Conservation (phyloP, 2,113 vertebrate species). For the Rhagologus leucostigma region DNA sequence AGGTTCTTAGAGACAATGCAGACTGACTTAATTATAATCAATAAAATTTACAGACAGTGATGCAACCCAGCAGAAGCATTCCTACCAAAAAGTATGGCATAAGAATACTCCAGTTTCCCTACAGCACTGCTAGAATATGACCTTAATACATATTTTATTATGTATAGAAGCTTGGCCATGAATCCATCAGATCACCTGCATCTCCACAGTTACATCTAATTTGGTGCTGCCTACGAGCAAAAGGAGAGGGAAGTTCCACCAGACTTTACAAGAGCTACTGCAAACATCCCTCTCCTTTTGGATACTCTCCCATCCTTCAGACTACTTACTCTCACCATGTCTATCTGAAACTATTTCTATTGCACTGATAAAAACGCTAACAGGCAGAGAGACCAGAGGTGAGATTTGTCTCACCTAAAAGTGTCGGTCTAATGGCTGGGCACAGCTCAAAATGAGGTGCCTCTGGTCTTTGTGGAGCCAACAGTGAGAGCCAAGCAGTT, state of each 20-base stretch:
- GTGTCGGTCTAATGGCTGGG: neutral
- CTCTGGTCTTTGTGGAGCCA: neutral
- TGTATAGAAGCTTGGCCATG: constrained; percentile 31
- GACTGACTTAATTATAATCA: constrained; percentile 81
- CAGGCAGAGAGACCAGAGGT: neutral
- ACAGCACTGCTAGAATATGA: constrained; percentile 60
- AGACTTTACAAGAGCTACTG: neutral
- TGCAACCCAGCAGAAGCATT: constrained; percentile 69
- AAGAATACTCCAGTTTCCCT: constrained; percentile 67
- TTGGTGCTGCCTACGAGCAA: neutral
- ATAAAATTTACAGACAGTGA: constrained; percentile 79
- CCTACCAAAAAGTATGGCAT: constrained; percentile 70
- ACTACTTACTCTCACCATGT: neutral
- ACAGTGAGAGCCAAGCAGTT: neutral
- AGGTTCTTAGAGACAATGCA: constrained; percentile 74
- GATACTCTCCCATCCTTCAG: neutral
- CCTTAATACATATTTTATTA: constrained; percentile 83
- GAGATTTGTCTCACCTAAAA: neutral
- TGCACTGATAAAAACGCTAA: constrained; percentile 2
- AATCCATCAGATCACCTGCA: constrained; percentile 29
- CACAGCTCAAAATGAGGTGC: neutral
- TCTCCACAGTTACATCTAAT: neutral
- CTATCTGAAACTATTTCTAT: constrained; percentile 20
- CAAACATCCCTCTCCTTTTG: neutral
- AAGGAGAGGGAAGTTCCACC: neutral